These are phyloP conservation scores for Rousettus madagascariensis DNA, from an alignment of 2,797 vertebrate genomes.

Conservation along the genomic window DNA sequence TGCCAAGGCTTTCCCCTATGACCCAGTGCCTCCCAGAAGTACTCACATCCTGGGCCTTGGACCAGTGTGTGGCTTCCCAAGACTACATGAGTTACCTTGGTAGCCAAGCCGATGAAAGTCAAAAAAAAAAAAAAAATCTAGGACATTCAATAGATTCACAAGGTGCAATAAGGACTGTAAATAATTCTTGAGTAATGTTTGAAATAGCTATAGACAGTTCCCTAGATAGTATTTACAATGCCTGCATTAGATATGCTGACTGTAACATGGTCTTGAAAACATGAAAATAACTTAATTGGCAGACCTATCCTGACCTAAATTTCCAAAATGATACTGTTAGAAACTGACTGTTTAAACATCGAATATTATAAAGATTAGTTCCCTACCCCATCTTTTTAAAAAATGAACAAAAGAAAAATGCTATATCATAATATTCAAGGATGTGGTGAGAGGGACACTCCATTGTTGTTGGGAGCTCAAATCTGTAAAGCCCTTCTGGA, in stretches of 20 bases:
- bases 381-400: not conserved
- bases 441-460: not conserved
- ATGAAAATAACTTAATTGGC: not conserved
- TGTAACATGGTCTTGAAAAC: not conserved
- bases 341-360: not conserved
- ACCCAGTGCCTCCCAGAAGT: not conserved
- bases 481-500: not conserved
- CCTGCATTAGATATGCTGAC: not conserved
- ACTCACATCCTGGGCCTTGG: not conserved
- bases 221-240: not conserved
- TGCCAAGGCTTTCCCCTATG: not conserved
- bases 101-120: not conserved
- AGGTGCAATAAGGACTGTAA: not conserved
- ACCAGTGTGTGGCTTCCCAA: not conserved
- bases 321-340: conserved; percentile 17
- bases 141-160: not conserved
- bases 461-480: not conserved
- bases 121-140: not conserved
- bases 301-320: not conserved
- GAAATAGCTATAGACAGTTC: conserved; percentile 3
- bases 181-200: conserved; percentile 21
- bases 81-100: not conserved
- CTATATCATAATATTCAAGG: not conserved
- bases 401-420: not conserved
- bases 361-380: not conserved